A percentile compares a stretch with the other conserved stretches of the same genome.
Evolutionary conservation across 2,888 invertebrate genomes (phyloP).

Genomic region (Epistrophe grossulariae): DNA sequence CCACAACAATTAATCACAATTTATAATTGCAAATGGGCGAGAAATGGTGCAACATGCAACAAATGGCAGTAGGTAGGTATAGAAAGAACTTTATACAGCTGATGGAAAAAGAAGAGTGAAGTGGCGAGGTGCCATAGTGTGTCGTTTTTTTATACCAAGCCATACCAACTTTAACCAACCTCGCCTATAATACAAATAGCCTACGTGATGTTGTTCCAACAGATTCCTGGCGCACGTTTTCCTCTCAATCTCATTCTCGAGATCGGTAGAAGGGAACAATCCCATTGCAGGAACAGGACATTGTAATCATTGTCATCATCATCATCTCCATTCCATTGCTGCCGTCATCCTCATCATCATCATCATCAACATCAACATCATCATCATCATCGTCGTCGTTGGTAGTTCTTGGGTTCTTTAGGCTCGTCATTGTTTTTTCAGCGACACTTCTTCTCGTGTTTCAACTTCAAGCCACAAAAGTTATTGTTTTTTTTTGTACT

Average conservation of each 20-base stretch:
- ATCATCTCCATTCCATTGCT: background rate
- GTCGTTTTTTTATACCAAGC: constrained; percentile 6
- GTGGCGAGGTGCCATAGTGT: constrained; percentile 18
- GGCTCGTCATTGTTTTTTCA: constrained; percentile 61
- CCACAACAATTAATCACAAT: constrained; percentile 71
- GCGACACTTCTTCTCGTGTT: constrained; percentile 61
- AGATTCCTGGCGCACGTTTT: constrained; percentile 64
- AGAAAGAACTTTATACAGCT: no score
- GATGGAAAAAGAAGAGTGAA: no score
- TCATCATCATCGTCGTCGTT: background rate
- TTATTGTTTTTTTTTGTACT: constrained; percentile 24
- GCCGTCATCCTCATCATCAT: constrained; percentile 5
- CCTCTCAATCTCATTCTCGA: constrained; percentile 38
- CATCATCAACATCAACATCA: background rate
- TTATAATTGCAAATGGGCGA: constrained; percentile 72
- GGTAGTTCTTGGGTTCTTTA: constrained; percentile 33
- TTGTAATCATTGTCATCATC: constrained; percentile 44
- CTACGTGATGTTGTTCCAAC: constrained; percentile 70
- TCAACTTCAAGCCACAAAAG: constrained; percentile 31
- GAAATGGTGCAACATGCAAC: constrained; percentile 63
- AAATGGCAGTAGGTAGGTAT: constrained; percentile 48
- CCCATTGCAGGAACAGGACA: constrained; percentile 48
- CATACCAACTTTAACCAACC: constrained; percentile 2
- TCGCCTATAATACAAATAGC: constrained; percentile 59
- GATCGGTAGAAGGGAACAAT: constrained; percentile 16